Evolutionary conservation across 2,888 invertebrate species (phyloP), one percentile per base, ranked within the genome.

Genomic region (Amphipyra berbera): DNA sequence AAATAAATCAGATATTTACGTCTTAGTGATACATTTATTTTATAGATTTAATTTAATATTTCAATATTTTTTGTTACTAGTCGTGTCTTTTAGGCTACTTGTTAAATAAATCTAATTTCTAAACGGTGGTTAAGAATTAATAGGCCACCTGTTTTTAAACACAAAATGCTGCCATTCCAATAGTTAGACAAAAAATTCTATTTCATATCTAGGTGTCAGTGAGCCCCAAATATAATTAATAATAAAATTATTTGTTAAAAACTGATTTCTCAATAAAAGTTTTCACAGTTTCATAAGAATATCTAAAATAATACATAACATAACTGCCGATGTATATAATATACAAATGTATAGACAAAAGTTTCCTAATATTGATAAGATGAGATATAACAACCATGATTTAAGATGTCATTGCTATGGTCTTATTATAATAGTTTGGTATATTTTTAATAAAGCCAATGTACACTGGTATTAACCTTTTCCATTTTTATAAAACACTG

Each of bases 61-160:
- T 47, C n/a, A n/a, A n/a, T n/a, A n/a, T 33, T 14, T 3, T 13
- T 13, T 6, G 7, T 12, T 47, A 47, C 35, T 8, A 37, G 10
- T 12, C 40, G 40, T 41, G 14, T 14, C 27, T 37, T 21, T 10
- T 21, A 14, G 37, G 7, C 37, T 15, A 15, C 0, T 30, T 9
- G 14, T 55, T 12, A 14, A 14, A 15, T 14, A 61, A 41, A 55
- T 48, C 52, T 75, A 73, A 64, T 55, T 49, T 54, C 73, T 83
- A 85, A 77, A 79, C 83, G 87, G 88, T 88, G 88, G 87, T 86
- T 86, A 84, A 78, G 72, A 76, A 60, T 54, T 68, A 61, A 66
- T 59, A 45, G 12, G 40, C 27, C 14, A 48, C 42, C 27, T 30
- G 14, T 10, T 30, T 21, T 21, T 30, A 30, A 14, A 35, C 42